Percentiles rank a stretch among this genome's conserved stretches.
Conservation (phyloP, 2,113 vertebrate genomes). For the Suricata suricatta region DNA sequence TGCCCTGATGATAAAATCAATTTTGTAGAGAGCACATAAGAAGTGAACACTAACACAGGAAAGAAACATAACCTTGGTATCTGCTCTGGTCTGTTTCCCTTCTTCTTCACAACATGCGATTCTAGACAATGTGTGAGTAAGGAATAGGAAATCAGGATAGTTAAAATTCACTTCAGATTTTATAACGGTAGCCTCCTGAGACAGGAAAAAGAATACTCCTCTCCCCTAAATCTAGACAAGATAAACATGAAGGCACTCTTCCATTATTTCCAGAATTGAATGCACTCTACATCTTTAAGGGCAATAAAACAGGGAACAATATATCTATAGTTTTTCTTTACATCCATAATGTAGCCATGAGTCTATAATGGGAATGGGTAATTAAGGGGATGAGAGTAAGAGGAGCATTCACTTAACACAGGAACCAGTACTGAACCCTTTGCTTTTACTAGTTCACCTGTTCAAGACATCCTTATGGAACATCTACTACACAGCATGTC, state of each 20-base stretch:
- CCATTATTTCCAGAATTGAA: neutral
- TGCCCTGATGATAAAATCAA: neutral
- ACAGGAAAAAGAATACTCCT: neutral
- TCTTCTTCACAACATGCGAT: neutral
- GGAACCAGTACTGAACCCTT: neutral
- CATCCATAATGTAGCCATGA: neutral
- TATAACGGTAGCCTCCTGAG: neutral
- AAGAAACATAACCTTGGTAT: neutral
- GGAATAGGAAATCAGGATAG: neutral
- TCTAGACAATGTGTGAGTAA: neutral
- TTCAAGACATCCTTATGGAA: neutral
- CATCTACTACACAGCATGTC: neutral
- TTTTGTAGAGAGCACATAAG: neutral
- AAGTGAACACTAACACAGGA: neutral
- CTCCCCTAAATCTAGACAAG: neutral
- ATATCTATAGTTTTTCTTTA: neutral
- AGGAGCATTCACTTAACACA: neutral
- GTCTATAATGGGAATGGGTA: neutral
- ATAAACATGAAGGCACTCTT: neutral
- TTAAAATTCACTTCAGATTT: neutral
- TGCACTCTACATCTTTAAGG: neutral
- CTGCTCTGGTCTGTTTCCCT: neutral
- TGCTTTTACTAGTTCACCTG: neutral
- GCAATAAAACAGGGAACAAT: neutral
- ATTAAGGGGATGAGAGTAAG: neutral